Base-by-base conservation (phyloP, 2,797 vertebrate genomes). In the Morelia viridis region DNA sequence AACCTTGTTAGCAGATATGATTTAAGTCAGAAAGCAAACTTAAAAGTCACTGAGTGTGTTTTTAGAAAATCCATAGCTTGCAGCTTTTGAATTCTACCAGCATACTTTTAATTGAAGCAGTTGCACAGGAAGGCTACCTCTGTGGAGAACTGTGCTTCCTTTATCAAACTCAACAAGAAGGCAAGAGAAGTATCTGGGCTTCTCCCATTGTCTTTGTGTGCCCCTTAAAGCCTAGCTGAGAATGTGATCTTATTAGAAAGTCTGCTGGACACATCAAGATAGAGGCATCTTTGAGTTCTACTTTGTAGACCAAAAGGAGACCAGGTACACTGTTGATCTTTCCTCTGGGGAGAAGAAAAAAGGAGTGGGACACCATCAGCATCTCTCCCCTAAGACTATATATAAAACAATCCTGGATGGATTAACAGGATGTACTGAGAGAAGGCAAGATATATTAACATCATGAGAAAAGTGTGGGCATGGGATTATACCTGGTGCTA, bases 381-480 rank as follows among this genome's bases (percentile, higher is more conserved):
- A 92, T 90, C 90, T 91, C 90, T 95, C 93, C 92, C 90, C 53
- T 35, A 71, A 93, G 71, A 2, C 89, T 94, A 88, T 94, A 92
- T 94, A 89, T 80, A 92, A 89, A 87, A 56, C 8, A 5, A 1
- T 90, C 90, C 89, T 95, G 86, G 89, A 91, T 89, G 91, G 90
- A 58, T 90, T 85, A 89, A 57, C 31, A 95, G 88, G 92, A 76
- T 89, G 91, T 11, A 5, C 85, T n/a, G 80, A 85, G n/a, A 31
- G 65, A 94, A 88, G 88, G 76, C 71, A 92, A 61, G 84, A 87
- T 92, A 89, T 88, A 90, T 90, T 62, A 91, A 58, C 7, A 62
- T 58, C 58, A 8, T 60, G 17, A 90, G 58, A 64, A 90, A 35
- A 35, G 35, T 35, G 35, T 35, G 35, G 35, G 35, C 35, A 35